These are phyloP conservation scores for Mastomys natalensis DNA, from an alignment of 2,113 vertebrate genomes.

Conservation along the genomic window DNA sequence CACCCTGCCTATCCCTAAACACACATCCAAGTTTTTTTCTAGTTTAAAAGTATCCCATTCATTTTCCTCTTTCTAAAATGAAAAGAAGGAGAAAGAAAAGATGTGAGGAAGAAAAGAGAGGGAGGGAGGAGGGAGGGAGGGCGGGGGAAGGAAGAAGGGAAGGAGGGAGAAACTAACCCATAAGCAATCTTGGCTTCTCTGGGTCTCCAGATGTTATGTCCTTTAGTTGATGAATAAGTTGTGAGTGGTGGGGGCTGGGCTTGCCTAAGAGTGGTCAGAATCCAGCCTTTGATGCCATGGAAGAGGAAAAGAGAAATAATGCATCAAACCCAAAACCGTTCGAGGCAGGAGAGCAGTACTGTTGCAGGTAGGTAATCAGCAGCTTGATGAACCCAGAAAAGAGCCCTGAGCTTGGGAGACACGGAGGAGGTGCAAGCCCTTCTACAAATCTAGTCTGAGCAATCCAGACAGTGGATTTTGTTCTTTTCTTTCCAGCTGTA, in stretches of 20 bases:
- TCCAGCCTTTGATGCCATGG: constrained; percentile 31
- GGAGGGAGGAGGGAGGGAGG: fast-evolving
- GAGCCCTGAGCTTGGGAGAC: neutral
- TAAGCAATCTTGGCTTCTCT: neutral
- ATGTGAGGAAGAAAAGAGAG: neutral
- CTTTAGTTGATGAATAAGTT: constrained; percentile 63
- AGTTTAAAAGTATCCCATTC: constrained; percentile 27
- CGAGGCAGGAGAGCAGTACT: neutral
- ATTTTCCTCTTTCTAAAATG: constrained; percentile 52
- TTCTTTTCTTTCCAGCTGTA: neutral
- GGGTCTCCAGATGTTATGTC: constrained; percentile 37
- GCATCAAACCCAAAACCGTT: neutral
- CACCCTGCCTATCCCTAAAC: constrained; percentile 1
- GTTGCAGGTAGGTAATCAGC: neutral
- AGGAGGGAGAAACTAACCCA: neutral
- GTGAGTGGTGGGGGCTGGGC: neutral
- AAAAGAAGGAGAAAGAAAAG: neutral
- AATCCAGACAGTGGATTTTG: neutral
- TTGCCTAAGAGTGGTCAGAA: constrained; percentile 26
- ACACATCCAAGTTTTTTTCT: constrained; percentile 33
- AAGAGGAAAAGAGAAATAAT: constrained; percentile 58
- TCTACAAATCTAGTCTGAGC: neutral
- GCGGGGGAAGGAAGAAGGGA: neutral
- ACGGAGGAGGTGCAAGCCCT: neutral
- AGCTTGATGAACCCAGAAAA: neutral